Evolutionary conservation across 2,888 invertebrate species (phyloP).

Genomic region (Stenolophus ochropezus): DNA sequence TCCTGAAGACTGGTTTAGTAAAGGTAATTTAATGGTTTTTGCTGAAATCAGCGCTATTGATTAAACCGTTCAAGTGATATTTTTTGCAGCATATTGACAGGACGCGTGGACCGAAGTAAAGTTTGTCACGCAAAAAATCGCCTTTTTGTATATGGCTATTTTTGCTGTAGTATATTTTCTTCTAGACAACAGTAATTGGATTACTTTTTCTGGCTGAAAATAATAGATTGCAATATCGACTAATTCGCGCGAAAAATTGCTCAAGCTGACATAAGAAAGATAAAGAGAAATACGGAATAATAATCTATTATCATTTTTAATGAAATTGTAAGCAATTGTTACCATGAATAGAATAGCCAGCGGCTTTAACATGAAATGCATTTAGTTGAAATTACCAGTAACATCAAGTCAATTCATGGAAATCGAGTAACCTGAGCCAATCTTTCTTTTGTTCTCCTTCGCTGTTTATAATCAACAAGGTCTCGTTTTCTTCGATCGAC

Average conservation of each 20-base stretch:
- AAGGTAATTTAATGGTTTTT: not conserved
- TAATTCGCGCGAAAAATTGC: not conserved
- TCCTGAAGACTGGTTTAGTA: not conserved
- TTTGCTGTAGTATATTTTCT: not conserved
- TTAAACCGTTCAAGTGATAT: not conserved
- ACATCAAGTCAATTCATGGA: not conserved
- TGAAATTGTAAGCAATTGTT: no score
- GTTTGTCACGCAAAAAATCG: not conserved
- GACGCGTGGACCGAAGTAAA: not conserved
- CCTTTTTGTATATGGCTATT: not conserved
- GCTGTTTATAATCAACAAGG: conserved; percentile 10
- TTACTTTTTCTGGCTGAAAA: not conserved
- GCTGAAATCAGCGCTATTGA: not conserved
- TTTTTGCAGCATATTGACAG: not conserved
- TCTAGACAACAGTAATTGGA: not conserved
- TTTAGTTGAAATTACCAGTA: not conserved
- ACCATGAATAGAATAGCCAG: no score
- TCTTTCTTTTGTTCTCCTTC: not conserved
- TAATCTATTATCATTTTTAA: no score
- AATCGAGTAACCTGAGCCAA: not conserved
- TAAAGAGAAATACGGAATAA: no score
- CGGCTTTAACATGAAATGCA: no score
- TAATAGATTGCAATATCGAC: not conserved
- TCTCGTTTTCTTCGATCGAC: not conserved
- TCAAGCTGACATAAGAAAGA: no score